Base-by-base conservation (phyloP, 1,140 invertebrate genomes). In the Brachionus calyciflorus region DNA sequence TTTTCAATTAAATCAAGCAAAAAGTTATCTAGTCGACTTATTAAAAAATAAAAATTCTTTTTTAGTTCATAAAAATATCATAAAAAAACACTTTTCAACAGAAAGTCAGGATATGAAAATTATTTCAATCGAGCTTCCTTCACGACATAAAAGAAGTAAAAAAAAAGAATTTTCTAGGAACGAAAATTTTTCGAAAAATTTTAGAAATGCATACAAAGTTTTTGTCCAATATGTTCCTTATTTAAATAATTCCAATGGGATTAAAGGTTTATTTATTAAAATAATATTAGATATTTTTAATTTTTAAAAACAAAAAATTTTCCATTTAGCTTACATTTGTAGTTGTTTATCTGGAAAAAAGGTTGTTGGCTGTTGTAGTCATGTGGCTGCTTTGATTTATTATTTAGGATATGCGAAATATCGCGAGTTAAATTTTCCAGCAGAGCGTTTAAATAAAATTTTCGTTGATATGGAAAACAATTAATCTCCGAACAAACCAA, bases 1-100 rank as follows among this genome's bases (percentile, higher is more conserved):
- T 24, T 44, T 24, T 65, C 60, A 65, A 65, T 44, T 65, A 26
- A 65, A 65, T 44, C 17, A 46, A 65, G 40, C 55, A 6, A 40
- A 37, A 37, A 37, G 28, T 2, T 60, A 60, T 9, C 14, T 30
- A 33, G 37, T 33, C 19, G 55, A 60, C 17, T 17, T 60, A 37
- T 33, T 60, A 2, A 6, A 3, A 17, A 60, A 17, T 37, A 60
- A 19, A 14, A 60, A 14, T 37, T 12, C 55, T n/a, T 60, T 6
- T 60, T 2, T 60, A n/a, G 55, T 60, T 17, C 30, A n/a, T 17
- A 17, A 60, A 7, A 60, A 60, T 17, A n/a, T 60, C 12, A 37
- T 60, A 17, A 37, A 37, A 60, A 60, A 60, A 60, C 30, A n/a
- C n/a, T 40, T 19, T n/a, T 17, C 37, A 37, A 40, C 30, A 2